Percentiles rank a stretch among this genome's conserved stretches.
These are phyloP conservation scores for Empidonax traillii DNA, from an alignment of 2,113 vertebrate genomes.

Conservation along the genomic window DNA sequence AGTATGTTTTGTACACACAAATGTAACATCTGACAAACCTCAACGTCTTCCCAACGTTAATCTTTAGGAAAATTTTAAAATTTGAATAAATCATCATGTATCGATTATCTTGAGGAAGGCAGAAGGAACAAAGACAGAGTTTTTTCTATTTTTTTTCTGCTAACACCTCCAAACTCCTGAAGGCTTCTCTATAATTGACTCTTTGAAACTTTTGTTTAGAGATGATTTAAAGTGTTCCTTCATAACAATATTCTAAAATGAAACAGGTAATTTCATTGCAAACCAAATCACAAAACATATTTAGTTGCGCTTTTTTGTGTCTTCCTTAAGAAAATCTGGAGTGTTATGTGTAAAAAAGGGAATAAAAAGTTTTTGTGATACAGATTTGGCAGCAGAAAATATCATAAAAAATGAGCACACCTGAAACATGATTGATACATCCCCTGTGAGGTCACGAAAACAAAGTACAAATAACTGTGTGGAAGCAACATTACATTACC, in stretches of 20 bases:
- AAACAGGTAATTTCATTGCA: not conserved
- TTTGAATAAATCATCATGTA: not conserved
- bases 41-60: not conserved
- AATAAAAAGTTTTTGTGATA: not conserved
- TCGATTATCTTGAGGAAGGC: not conserved
- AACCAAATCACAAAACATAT: not conserved
- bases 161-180: not conserved
- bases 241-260: not conserved
- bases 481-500: not conserved
- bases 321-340: not conserved
- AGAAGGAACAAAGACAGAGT: not conserved
- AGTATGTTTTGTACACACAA: not conserved
- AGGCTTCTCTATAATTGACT: not conserved
- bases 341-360: fast-evolving
- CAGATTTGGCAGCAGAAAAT: not conserved
- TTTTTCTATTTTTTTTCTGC: not conserved
- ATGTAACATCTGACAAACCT: not conserved
- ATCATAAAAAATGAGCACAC: not conserved
- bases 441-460: not conserved
- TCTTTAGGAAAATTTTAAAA: not conserved
- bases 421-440: not conserved
- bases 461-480: not conserved
- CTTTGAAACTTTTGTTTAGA: not conserved
- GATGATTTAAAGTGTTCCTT: not conserved
- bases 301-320: not conserved